These are phyloP conservation scores for Cephus rjabovi DNA, from an alignment of 2,888 invertebrate species.

Conservation along the genomic window DNA sequence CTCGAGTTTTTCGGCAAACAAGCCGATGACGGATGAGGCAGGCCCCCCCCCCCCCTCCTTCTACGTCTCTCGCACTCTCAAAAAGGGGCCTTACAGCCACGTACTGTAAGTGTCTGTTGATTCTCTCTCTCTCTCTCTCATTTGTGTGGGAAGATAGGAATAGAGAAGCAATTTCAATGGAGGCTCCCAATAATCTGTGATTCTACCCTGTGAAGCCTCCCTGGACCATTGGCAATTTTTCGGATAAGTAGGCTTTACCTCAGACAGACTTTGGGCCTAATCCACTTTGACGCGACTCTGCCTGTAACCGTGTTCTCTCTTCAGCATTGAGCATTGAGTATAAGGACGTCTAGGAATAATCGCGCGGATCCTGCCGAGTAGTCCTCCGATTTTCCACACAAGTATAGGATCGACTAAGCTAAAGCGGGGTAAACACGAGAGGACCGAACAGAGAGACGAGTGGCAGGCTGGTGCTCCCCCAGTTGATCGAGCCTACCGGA, in stretches of 20 bases:
- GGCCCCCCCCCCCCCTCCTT: constrained; percentile 5
- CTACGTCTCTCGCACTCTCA: not conserved
- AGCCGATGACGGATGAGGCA: constrained; percentile 33
- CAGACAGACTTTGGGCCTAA: constrained; percentile 33
- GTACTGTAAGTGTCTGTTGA: constrained; percentile 42
- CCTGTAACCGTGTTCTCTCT: not conserved
- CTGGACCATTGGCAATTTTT: constrained; percentile 46
- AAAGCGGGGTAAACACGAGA: too few relatives aligned
- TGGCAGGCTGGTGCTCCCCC: too few relatives aligned
- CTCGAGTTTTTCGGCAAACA: constrained; percentile 38
- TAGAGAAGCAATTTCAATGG: not conserved
- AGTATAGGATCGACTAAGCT: too few relatives aligned
- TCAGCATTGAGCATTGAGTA: too few relatives aligned
- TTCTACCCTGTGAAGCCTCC: constrained; percentile 39
- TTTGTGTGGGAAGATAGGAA: too few relatives aligned
- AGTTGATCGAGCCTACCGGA: too few relatives aligned
- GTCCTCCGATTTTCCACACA: too few relatives aligned
- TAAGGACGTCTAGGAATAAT: too few relatives aligned
- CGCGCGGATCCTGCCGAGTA: too few relatives aligned
- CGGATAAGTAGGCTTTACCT: constrained; percentile 48
- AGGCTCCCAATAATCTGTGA: constrained; percentile 53
- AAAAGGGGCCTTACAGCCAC: constrained; percentile 19
- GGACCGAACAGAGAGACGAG: too few relatives aligned
- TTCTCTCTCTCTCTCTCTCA: constrained; percentile 18
- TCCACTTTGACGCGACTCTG: constrained; percentile 51